Conservation (phyloP, 37 sponge, comb jelly and placozoan genomes). For the Geodia barretti region DNA sequence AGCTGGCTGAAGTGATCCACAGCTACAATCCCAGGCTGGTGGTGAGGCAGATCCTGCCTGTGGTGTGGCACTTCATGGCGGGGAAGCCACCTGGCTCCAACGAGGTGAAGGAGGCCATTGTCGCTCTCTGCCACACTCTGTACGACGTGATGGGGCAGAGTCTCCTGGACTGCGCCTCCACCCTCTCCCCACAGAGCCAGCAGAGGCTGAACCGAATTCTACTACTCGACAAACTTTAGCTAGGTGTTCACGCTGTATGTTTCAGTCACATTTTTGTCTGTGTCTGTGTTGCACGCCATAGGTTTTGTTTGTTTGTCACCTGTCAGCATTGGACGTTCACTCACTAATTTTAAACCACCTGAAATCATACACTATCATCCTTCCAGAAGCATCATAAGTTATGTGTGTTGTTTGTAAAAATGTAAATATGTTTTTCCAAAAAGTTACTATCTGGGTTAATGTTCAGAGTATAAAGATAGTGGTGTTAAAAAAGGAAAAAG, state of each 20-base stretch:
- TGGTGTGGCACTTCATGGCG: constrained; percentile 72
- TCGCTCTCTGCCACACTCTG: constrained; percentile 45
- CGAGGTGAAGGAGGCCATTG: constrained; percentile 45
- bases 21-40: constrained; percentile 66
- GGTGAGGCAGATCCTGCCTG: constrained; percentile 72
- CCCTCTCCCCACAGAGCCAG: constrained; percentile 40
- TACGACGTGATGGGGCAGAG: constrained; percentile 52
- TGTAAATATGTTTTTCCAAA: too few relatives aligned
- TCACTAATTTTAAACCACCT: not conserved
- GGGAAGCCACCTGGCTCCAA: constrained; percentile 26
- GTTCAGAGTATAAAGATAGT: too few relatives aligned
- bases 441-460: too few relatives aligned
- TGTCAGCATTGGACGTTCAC: too few relatives aligned
- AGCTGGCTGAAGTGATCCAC: constrained; percentile 31
- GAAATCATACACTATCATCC: not conserved
- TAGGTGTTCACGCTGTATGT: too few relatives aligned
- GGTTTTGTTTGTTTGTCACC: constrained; percentile 1
- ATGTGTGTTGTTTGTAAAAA: not conserved
- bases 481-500: constrained; percentile 54
- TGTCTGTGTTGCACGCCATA: not conserved
- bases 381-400: not conserved
- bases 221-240: not conserved
- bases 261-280: not conserved
- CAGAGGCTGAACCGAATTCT: constrained; percentile 39
- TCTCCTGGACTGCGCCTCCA: constrained; percentile 56